Evolutionary conservation across 2,797 vertebrate species (phyloP).

Genomic region (Enteromius argenteus): DNA sequence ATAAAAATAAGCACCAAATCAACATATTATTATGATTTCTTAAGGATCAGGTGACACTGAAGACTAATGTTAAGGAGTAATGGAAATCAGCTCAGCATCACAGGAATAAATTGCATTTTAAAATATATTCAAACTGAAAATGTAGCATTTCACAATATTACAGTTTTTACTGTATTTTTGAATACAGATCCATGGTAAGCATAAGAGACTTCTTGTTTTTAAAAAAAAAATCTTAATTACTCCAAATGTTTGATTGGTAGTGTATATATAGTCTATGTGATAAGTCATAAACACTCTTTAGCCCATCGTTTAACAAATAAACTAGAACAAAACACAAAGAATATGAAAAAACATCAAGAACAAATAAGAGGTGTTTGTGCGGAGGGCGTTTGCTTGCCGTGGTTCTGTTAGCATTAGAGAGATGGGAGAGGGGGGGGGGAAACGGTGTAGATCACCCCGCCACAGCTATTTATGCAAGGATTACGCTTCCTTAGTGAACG

Average conservation of each 20-base stretch:
- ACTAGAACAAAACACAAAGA: background rate
- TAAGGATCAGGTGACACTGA: background rate
- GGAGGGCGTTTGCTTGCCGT: slow-evolving; percentile 30
- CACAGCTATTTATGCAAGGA: slow-evolving; percentile 99
- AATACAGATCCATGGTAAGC: background rate
- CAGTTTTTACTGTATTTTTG: background rate
- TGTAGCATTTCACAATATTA: background rate
- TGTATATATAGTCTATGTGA: background rate
- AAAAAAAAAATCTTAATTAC: background rate
- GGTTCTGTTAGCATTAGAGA: slow-evolving; percentile 50
- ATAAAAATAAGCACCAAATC: background rate
- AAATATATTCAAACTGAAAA: background rate
- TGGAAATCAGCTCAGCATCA: background rate
- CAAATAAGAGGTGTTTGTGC: slow-evolving; percentile 8
- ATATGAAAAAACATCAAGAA: slow-evolving; percentile 37
- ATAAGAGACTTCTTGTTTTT: background rate
- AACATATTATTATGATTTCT: background rate
- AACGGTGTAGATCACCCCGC: slow-evolving; percentile 74
- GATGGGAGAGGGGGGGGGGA: slow-evolving; percentile 36
- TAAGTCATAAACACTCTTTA: background rate
- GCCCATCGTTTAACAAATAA: background rate
- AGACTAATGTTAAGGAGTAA: background rate
- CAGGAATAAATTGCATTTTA: background rate
- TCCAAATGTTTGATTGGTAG: background rate
- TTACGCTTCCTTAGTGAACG: slow-evolving; percentile 95